Base-by-base conservation (phyloP, 2,888 invertebrate species). In the Lithophane socia region DNA sequence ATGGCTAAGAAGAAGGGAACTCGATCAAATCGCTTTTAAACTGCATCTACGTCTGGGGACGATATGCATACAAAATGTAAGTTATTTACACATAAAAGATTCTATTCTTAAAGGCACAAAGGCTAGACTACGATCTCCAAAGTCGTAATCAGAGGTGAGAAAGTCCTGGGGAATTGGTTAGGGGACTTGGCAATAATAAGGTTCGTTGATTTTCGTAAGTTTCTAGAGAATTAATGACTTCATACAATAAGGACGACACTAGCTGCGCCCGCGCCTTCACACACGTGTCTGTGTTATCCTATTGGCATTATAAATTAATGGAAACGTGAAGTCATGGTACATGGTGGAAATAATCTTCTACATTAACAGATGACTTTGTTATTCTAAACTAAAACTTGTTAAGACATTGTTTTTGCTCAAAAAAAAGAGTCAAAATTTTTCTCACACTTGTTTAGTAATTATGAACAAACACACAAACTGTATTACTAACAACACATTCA, bases 1-100 rank as follows among this genome's bases (percentile, higher is more conserved):
- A 80, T 82, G 66, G 74, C 71, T 65, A 18, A 77, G 73, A 67
- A 54, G 76, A 66, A 80, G 78, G 71, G 71, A 78, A 77, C 68
- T 81, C 73, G 80, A 87, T 87, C 78, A 86, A 83, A 85, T 84
- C 85, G 74, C 72, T 77, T 84, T 87, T 82, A 79, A 82, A 84
- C 82, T 81, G 58, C 75, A 74, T 79, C 63, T n/a, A 47, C 49
- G 60, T 65, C 77, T 81, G 68, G 49, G 49, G 63, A 67, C 58
- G 69, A 72, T 83, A 79, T 83, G 74, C 85, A 85, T 78, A 78
- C 79, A 81, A 79, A 77, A 75, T 77, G 52, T 58, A 60, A 49
- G 77, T 71, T 74, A 79, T 86, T 73, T 79, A 82, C 49, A 37
- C 37, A 75, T 69, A 85, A 75, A 69, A 78, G 65, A 54, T 72